These are phyloP conservation scores for Pelusios castaneus DNA, from an alignment of 2,113 vertebrate species.

Conservation along the genomic window DNA sequence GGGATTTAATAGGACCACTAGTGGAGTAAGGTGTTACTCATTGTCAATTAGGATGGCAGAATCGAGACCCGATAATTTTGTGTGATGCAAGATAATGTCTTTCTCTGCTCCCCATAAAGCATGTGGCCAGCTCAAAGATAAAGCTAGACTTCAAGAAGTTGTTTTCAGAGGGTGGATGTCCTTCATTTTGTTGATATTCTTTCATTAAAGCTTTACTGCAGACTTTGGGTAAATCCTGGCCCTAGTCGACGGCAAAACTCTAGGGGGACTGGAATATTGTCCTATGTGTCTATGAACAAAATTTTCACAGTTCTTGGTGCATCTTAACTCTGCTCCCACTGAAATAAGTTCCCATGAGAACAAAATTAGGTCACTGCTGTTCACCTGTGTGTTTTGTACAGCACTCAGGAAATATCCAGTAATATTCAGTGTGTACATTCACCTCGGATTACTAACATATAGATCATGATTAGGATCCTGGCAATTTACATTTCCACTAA, in stretches of 20 bases:
- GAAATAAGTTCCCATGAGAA: not conserved
- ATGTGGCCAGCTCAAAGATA: constrained; percentile 30
- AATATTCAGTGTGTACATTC: not conserved
- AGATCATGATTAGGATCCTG: not conserved
- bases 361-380: not conserved
- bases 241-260: constrained; percentile 15
- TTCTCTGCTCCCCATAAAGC: constrained; percentile 28
- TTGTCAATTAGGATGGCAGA: not conserved
- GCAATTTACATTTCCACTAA: not conserved
- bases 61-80: not conserved
- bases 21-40: not conserved
- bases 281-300: not conserved
- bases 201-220: not conserved
- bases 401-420: not conserved
- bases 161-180: not conserved
- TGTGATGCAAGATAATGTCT: not conserved
- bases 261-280: not conserved
- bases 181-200: not conserved
- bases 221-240: not conserved
- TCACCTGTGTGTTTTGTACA: not conserved
- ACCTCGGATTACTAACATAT: not conserved
- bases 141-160: not conserved
- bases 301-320: not conserved
- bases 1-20: not conserved
- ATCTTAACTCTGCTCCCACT: not conserved